Evolutionary conservation across 1,140 invertebrate species (phyloP).

Genomic region (Pseudobourletiella spinata): DNA sequence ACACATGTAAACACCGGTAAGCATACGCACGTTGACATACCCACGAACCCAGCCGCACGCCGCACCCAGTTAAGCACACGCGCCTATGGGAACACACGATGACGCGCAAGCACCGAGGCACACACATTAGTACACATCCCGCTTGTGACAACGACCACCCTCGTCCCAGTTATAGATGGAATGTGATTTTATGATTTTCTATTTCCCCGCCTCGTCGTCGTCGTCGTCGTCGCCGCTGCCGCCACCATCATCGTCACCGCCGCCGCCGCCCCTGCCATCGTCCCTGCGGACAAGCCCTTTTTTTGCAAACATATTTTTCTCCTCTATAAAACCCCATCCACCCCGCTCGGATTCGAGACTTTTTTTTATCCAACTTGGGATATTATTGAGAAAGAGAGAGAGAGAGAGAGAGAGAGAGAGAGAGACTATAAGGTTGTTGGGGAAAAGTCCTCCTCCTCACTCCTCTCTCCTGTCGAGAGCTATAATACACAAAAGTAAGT

Average conservation of each 20-base stretch:
- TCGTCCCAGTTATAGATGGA: background rate
- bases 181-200: constrained; percentile 7
- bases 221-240: background rate
- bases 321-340: background rate
- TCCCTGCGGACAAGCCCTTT: background rate
- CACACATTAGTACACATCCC: no score
- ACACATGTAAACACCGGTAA: no score
- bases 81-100: no score
- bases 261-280: background rate
- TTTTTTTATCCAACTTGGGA: background rate
- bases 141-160: no score
- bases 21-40: no score
- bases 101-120: no score
- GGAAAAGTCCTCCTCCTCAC: background rate
- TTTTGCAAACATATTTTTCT: background rate
- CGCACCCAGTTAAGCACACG: no score
- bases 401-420: no score
- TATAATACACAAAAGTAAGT: background rate
- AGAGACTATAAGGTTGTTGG: background rate
- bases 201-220: background rate
- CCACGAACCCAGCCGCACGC: no score
- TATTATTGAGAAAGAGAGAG: background rate
- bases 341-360: background rate
- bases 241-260: background rate
- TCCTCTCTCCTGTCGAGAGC: background rate